Evolutionary conservation across 2,888 invertebrate species (phyloP).

Genomic region (Epinotia ramella): DNA sequence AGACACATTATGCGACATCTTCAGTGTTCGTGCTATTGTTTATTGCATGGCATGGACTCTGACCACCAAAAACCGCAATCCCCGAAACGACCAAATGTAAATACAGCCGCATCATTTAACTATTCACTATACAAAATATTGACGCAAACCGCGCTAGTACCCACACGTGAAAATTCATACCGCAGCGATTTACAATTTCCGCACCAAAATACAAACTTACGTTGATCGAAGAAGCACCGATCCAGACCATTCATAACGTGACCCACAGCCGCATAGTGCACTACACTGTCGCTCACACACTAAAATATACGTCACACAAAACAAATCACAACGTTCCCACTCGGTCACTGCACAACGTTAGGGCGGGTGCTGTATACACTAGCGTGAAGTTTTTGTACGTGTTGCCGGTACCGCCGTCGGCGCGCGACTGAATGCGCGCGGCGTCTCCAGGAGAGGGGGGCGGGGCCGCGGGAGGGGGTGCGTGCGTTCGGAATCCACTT

Average conservation of each 20-base stretch:
- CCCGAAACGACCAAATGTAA: conserved; percentile 33
- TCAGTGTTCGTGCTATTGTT: background rate
- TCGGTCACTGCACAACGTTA: conserved; percentile 78
- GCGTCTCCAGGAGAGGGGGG: conserved; percentile 63
- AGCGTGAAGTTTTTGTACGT: conserved; percentile 57
- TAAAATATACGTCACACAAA: conserved; percentile 55
- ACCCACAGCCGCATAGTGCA: conserved; percentile 82
- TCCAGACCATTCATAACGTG: conserved; percentile 85
- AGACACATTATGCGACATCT: background rate
- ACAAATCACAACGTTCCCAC: conserved; percentile 81
- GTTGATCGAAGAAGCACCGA: conserved; percentile 85
- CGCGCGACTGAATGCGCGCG: conserved; percentile 82
- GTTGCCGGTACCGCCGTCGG: conserved; percentile 78
- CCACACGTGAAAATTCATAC: conserved; percentile 67
- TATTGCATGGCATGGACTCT: background rate
- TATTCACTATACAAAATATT: conserved; percentile 64
- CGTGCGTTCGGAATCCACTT: conserved; percentile 85
- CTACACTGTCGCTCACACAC: conserved; percentile 72
- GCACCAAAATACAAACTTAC: conserved; percentile 77
- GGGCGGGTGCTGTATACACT: conserved; percentile 66
- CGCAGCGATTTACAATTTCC: conserved; percentile 71
- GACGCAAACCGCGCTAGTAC: conserved; percentile 62
- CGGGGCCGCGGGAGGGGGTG: conserved; percentile 70
- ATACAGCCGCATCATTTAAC: conserved; percentile 48
- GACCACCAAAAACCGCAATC: conserved; percentile 29